Evolutionary conservation across 2,888 invertebrate genomes (phyloP).

Genomic region (Cosmia trapezina): DNA sequence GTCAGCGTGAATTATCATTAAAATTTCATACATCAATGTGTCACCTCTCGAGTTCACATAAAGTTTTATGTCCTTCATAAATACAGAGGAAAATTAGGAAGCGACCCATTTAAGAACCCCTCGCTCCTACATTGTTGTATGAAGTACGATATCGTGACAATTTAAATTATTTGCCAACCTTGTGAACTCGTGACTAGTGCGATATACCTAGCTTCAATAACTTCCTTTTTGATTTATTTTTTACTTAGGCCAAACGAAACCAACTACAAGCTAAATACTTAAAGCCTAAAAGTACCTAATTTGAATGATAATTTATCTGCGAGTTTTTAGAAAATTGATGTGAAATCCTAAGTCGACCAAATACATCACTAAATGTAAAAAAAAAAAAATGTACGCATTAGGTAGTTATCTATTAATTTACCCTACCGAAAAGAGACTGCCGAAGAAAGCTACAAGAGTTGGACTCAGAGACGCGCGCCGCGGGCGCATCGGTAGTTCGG

Average conservation of each 20-base stretch:
- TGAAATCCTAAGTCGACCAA: not conserved
- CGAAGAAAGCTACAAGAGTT: not conserved
- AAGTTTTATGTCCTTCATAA: constrained; percentile 20
- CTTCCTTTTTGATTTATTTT: constrained; percentile 21
- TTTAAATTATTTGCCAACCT: constrained; percentile 52
- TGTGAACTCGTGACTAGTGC: constrained; percentile 16
- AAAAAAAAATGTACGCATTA: not conserved
- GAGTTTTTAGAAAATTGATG: not conserved
- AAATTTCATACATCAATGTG: constrained; percentile 3
- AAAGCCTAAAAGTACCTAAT: not conserved
- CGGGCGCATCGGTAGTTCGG: not conserved
- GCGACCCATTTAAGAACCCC: constrained; percentile 57
- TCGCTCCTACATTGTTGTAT: constrained; percentile 40
- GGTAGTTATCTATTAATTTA: not conserved
- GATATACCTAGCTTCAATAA: not conserved
- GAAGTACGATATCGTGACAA: constrained; percentile 28
- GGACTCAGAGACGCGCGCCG: not conserved
- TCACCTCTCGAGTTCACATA: constrained; percentile 3
- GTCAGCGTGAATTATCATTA: not conserved
- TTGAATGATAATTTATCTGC: not conserved
- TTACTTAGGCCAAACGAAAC: not conserved
- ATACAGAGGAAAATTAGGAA: constrained; percentile 52
- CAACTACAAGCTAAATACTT: not conserved
- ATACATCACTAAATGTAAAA: not conserved
- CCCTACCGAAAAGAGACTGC: not conserved